Evolutionary conservation across 2,797 vertebrate genomes (phyloP).

Genomic region (Pogoniulus pusillus): DNA sequence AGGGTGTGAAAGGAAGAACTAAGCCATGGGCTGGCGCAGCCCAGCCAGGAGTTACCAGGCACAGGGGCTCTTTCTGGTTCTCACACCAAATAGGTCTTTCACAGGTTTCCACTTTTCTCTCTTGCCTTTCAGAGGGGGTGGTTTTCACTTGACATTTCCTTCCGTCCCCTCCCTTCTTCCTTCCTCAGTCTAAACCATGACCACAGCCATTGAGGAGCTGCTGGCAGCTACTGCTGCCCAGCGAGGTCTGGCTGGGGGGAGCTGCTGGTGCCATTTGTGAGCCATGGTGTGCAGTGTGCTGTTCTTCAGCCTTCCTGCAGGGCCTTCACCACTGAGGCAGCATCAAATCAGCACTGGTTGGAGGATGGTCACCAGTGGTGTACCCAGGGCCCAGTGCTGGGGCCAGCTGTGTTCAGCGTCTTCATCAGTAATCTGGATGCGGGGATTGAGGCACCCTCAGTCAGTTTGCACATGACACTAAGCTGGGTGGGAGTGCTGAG

Average conservation of each 20-base stretch:
- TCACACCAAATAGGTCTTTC: background rate
- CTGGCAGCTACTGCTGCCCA: background rate
- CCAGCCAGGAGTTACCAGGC: background rate
- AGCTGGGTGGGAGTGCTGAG: background rate
- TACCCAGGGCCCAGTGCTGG: background rate
- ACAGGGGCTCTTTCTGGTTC: background rate
- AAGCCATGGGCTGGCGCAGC: conserved; percentile 26
- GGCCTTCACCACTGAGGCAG: fast-evolving
- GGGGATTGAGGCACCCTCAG: background rate
- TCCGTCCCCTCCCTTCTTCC: conserved; percentile 21
- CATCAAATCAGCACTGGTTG: background rate
- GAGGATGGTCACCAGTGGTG: background rate
- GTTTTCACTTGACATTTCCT: conserved; percentile 43
- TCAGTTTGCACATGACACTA: background rate
- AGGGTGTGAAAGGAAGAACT: conserved; percentile 61
- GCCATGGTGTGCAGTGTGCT: background rate
- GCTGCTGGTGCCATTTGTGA: background rate
- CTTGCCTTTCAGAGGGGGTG: conserved; percentile 7
- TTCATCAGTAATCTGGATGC: background rate
- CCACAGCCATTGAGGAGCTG: background rate
- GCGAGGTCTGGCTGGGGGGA: conserved; percentile 11
- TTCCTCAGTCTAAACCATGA: background rate
- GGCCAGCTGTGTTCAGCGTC: background rate
- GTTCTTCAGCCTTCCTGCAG: background rate
- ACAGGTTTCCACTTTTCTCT: conserved; percentile 22